A percentile compares a stretch with the other conserved stretches of the same genome.
Evolutionary conservation across 53 echinoderm and acorn worm genomes (phyloP).

Genomic region (Hippasteria phrygiana): DNA sequence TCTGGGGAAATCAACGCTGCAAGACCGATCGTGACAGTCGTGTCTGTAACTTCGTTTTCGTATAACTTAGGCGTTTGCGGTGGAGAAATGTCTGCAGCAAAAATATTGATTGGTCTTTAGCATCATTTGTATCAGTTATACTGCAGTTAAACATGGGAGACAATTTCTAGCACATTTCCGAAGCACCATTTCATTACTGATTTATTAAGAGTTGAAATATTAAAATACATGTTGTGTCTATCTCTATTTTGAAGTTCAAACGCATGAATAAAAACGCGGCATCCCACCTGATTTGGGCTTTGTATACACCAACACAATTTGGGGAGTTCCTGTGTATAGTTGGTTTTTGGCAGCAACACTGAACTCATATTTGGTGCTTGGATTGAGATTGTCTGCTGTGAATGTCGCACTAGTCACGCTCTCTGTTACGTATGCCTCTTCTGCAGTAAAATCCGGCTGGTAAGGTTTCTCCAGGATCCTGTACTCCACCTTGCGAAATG

Average conservation of each 20-base stretch:
- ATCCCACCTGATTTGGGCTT: background rate
- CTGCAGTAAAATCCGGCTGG: slow-evolving; percentile 4
- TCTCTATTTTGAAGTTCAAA: too few relatives aligned
- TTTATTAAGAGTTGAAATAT: background rate
- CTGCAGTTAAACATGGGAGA: too few relatives aligned
- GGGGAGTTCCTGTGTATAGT: background rate
- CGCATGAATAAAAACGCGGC: too few relatives aligned
- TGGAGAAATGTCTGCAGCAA: background rate
- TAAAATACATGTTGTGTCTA: too few relatives aligned
- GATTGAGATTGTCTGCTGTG: background rate
- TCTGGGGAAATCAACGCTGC: background rate
- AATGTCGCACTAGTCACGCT: background rate
- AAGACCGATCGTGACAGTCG: background rate
- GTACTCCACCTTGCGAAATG: background rate
- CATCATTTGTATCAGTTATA: background rate
- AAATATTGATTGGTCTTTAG: background rate
- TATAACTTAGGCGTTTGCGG: background rate
- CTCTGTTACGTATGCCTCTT: background rate
- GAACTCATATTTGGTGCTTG: slow-evolving; percentile 32
- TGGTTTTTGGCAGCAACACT: slow-evolving; percentile 5
- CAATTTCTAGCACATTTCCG: too few relatives aligned
- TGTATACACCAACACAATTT: background rate
- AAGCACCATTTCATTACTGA: too few relatives aligned
- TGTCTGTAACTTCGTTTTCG: background rate
- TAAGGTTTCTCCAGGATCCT: background rate